Base-by-base conservation (phyloP, 2,888 invertebrate genomes). In the Aplocera efformata region DNA sequence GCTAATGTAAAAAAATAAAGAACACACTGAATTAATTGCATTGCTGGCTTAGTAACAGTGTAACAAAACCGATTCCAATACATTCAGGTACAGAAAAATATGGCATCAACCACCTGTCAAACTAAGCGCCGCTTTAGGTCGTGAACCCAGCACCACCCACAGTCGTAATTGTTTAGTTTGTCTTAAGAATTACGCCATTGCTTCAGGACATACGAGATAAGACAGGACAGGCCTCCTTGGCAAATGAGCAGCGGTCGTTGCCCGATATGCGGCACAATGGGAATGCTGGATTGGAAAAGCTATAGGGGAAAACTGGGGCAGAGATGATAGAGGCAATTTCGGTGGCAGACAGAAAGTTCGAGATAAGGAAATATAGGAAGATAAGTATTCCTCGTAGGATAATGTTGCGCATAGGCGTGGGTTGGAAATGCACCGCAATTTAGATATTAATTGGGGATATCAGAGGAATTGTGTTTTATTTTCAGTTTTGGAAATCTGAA, bases 151-250 rank as follows among this genome's bases (percentile, higher is more conserved):
- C 13, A 17, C 31, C 51, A 34, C 56, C 50, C 42, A 48, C 41
- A 17, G 9, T 24, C 20, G 13, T 5, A 17, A 17, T 17, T 17
- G 13, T 17, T 17, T 17, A 17, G 3, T 5, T 23, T 33, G 39
- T 38, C 42, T 38, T 26, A 41, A 25, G 40, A 38, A 36, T 49
- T 53, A 50, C 53, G 44, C 49, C 51, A 49, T 36, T 21, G 29
- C 25, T 32, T 41, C 34, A 43, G 41, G 39, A 43, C 48, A 48
- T 44, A 42, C 34, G 43, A 42, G 47, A 48, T 53, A 53, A 53
- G 50, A 32, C 37, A n/a, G n/a, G 40, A n/a, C 27, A 23, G 26
- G 42, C 42, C 40, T 53, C 42, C 31, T 44, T 46, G 50, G 44
- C 44, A 44, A 48, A 50, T 41, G 43, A 32, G 35, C 34, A 2